These are phyloP conservation scores for Corythoichthys intestinalis DNA, from an alignment of 2,113 vertebrate genomes.

Conservation along the genomic window DNA sequence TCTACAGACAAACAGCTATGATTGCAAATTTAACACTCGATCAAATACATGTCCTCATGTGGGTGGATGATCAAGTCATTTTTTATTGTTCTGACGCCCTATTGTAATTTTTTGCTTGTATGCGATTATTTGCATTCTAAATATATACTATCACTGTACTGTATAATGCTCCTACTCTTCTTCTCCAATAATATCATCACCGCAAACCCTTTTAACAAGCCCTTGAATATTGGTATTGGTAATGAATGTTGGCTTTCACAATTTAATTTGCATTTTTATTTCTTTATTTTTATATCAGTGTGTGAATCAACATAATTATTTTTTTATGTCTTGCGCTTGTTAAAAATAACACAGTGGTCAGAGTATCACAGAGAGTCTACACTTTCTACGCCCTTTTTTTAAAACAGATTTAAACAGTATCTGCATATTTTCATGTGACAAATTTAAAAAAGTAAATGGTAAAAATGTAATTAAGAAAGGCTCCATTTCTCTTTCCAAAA, in stretches of 20 bases:
- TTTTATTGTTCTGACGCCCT: neutral
- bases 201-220: neutral
- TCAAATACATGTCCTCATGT: neutral
- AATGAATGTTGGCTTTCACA: neutral
- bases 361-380: too few species aligned
- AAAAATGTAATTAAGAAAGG: too few species aligned
- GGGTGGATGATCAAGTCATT: neutral
- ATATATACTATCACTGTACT: neutral
- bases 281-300: neutral
- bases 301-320: neutral
- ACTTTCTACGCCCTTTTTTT: too few species aligned
- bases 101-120: neutral
- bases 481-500: too few species aligned
- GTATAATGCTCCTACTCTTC: neutral
- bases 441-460: too few species aligned
- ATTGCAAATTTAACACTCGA: conserved; percentile 2
- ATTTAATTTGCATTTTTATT: neutral
- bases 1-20: neutral
- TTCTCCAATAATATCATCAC: neutral
- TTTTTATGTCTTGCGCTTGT: neutral
- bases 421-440: too few species aligned
- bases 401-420: too few species aligned
- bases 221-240: neutral
- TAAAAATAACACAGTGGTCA: neutral
- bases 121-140: neutral